Conservation (phyloP, 2,888 invertebrate species). For the Salpingus planirostris region DNA sequence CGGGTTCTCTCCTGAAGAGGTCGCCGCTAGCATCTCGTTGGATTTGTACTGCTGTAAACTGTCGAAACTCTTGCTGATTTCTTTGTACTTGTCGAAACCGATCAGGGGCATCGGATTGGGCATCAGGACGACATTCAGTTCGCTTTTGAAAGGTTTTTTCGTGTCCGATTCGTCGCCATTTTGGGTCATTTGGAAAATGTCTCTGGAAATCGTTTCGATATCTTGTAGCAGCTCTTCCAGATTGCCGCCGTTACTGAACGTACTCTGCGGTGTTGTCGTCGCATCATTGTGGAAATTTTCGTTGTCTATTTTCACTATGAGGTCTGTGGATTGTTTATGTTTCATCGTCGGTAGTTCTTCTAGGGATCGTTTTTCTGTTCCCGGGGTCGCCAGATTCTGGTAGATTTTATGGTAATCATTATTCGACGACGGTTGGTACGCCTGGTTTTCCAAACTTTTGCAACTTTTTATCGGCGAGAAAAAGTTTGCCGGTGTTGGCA, state of each 20-base stretch:
- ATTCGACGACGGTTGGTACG: constrained; percentile 21
- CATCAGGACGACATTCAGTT: constrained; percentile 40
- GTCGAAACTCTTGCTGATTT: constrained; percentile 35
- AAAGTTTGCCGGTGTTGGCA: constrained; percentile 23
- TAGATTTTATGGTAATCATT: no score
- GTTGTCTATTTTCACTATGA: constrained; percentile 39
- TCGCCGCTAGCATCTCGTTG: constrained; percentile 25
- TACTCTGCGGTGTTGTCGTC: constrained; percentile 28
- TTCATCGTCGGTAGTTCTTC: constrained; percentile 11
- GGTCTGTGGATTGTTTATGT: constrained; percentile 32
- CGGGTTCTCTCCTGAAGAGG: constrained; percentile 31
- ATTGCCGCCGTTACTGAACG: constrained; percentile 47
- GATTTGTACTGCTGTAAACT: constrained; percentile 26
- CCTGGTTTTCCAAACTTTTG: constrained; percentile 31
- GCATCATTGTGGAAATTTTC: constrained; percentile 24
- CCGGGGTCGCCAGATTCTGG: constrained; percentile 25
- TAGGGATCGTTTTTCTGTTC: constrained; percentile 13
- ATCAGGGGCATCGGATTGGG: constrained; percentile 41
- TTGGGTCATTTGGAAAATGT: constrained; percentile 24
- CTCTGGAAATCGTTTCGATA: constrained; percentile 51
- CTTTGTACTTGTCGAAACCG: constrained; percentile 40
- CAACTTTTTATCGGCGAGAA: constrained; percentile 30
- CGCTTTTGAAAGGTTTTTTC: constrained; percentile 36
- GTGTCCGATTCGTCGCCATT: constrained; percentile 5
- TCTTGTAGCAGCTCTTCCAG: constrained; percentile 61